phyloP scores from a whole-genome alignment of 2,797 vertebrate species.

The Sciurus vulgaris region DNA sequence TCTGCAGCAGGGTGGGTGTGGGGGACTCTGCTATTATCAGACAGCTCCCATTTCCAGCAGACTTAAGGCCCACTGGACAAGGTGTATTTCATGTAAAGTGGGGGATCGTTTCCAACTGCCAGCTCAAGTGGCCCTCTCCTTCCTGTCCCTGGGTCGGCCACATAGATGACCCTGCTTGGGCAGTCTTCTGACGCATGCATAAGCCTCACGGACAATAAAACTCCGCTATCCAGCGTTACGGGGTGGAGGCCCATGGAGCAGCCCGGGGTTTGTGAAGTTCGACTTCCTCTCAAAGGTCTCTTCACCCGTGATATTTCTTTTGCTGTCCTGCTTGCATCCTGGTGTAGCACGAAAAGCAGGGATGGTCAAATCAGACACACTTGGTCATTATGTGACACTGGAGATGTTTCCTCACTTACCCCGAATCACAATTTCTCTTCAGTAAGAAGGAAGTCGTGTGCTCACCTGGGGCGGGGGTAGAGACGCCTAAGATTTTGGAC shows the following conservation, averaged over 20 bases:
- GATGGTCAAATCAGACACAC: not conserved
- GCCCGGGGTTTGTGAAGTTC: slow-evolving; percentile 62
- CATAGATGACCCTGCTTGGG: slow-evolving; percentile 75
- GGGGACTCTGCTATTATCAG: no score
- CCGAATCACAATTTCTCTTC: not conserved
- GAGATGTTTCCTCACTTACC: not conserved
- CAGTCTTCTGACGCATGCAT: slow-evolving; percentile 71
- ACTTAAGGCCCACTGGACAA: no score
- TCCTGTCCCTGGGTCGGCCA: slow-evolving; percentile 82
- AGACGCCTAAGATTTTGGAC: not conserved
- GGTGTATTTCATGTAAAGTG: no score
- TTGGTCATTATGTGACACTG: not conserved
- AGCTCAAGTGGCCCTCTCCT: slow-evolving; percentile 73
- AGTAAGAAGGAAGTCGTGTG: no score
- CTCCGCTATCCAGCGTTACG: slow-evolving; percentile 77
- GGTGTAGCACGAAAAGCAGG: no score
- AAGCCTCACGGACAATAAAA: slow-evolving; percentile 82
- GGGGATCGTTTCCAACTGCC: no score
- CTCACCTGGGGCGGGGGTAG: not conserved
- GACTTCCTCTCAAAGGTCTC: slow-evolving; percentile 65
- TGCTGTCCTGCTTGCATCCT: not conserved
- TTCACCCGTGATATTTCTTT: not conserved
- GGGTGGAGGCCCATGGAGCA: slow-evolving; percentile 58
- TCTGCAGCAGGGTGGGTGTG: not conserved
- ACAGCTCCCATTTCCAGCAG: no score